Percentiles rank a stretch among this genome's conserved stretches.
Conservation (phyloP, 2,113 vertebrate genomes). For the Garra rufa region DNA sequence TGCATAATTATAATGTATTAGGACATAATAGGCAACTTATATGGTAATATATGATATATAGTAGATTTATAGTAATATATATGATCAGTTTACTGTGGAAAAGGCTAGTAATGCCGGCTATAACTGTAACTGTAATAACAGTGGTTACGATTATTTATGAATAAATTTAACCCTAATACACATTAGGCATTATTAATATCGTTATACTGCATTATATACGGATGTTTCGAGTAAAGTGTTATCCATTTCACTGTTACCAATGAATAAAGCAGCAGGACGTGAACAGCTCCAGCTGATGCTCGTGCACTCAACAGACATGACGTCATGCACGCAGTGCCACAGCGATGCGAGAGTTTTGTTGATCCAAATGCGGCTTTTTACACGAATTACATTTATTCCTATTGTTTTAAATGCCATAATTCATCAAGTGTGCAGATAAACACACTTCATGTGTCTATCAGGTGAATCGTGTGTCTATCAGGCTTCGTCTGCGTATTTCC, state of each 20-base stretch:
- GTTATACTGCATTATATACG: neutral
- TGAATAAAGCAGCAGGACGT: constrained; percentile 40
- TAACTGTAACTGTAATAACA: neutral
- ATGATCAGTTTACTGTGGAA: neutral
- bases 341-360: neutral
- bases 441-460: neutral
- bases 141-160: neutral
- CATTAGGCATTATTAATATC: neutral
- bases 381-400: neutral
- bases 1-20: neutral
- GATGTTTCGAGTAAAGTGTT: too few species aligned
- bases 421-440: neutral
- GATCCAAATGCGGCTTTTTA: neutral
- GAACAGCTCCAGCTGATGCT: constrained; percentile 49
- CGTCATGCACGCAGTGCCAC: constrained; percentile 55
- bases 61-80: neutral
- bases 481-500: constrained; percentile 16
- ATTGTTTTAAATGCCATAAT: neutral
- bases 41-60: neutral
- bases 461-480: neutral
- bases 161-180: neutral
- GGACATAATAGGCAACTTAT: neutral
- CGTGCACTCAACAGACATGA: constrained; percentile 58
- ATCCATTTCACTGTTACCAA: too few species aligned
- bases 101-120: neutral